These are phyloP conservation scores for Xanthorhoe designata DNA, from an alignment of 2,888 invertebrate genomes.

Conservation along the genomic window DNA sequence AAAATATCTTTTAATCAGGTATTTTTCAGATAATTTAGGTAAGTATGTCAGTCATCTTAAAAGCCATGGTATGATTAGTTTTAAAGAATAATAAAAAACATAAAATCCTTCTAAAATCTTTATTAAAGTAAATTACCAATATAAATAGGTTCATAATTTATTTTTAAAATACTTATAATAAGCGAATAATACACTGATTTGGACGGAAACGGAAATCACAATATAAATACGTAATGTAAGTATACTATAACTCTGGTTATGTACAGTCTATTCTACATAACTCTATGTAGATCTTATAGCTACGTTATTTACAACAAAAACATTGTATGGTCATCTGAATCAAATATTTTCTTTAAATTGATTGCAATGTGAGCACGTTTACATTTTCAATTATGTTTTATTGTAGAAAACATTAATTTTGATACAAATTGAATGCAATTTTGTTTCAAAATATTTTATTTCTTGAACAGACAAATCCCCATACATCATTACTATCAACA, in stretches of 20 bases:
- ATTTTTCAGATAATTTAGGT: too few species aligned
- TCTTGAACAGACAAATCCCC: background rate
- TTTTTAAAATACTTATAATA: conserved; percentile 60
- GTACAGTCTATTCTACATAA: conserved; percentile 62
- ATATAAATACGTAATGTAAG: conserved; percentile 78
- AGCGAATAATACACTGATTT: conserved; percentile 45
- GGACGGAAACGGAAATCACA: conserved; percentile 76
- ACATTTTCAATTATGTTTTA: too few species aligned
- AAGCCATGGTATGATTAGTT: background rate
- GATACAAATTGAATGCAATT: too few species aligned
- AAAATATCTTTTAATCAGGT: too few species aligned
- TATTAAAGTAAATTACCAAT: conserved; percentile 51
- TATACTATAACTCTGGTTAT: conserved; percentile 57
- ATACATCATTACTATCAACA: background rate
- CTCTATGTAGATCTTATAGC: conserved; percentile 60
- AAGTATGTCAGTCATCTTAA: too few species aligned
- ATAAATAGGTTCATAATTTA: conserved; percentile 71
- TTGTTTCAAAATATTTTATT: too few species aligned
- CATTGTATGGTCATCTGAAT: background rate
- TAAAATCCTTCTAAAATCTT: conserved; percentile 24
- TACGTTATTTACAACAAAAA: conserved; percentile 41
- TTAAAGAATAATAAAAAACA: background rate
- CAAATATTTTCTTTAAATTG: too few species aligned
- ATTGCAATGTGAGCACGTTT: too few species aligned
- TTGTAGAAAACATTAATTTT: too few species aligned